These are phyloP conservation scores for Heliconius hortense DNA, from an alignment of 2,888 invertebrate genomes.

Conservation along the genomic window DNA sequence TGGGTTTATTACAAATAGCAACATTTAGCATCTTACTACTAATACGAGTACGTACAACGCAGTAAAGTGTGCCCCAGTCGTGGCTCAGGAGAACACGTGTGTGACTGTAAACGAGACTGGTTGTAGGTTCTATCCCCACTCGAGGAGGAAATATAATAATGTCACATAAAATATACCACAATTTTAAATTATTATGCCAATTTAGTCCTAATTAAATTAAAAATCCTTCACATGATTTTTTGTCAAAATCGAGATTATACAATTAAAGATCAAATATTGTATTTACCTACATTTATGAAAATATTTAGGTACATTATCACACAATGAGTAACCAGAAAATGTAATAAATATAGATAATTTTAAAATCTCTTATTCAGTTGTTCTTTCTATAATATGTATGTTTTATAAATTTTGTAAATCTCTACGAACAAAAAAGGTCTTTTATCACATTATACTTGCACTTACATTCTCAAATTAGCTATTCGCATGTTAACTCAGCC, in stretches of 20 bases:
- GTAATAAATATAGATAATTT: neutral
- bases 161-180: too few relatives aligned
- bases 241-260: neutral
- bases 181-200: too few relatives aligned
- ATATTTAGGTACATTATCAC: neutral
- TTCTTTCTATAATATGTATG: neutral
- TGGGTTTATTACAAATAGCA: too few relatives aligned
- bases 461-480: conserved; percentile 20
- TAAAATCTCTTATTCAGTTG: neutral
- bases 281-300: neutral
- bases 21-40: too few relatives aligned
- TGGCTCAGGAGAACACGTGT: too few relatives aligned
- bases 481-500: conserved; percentile 30
- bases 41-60: too few relatives aligned
- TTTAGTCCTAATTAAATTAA: neutral
- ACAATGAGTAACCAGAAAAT: neutral
- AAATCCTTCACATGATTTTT: neutral
- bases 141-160: too few relatives aligned
- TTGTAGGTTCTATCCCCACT: too few relatives aligned
- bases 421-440: neutral
- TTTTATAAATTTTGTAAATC: neutral
- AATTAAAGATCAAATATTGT: neutral
- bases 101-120: too few relatives aligned
- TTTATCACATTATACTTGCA: conserved; percentile 15
- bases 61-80: too few relatives aligned